These are phyloP conservation scores for Chaetorhynchus papuensis DNA, from an alignment of 2,113 vertebrate genomes.

Conservation along the genomic window DNA sequence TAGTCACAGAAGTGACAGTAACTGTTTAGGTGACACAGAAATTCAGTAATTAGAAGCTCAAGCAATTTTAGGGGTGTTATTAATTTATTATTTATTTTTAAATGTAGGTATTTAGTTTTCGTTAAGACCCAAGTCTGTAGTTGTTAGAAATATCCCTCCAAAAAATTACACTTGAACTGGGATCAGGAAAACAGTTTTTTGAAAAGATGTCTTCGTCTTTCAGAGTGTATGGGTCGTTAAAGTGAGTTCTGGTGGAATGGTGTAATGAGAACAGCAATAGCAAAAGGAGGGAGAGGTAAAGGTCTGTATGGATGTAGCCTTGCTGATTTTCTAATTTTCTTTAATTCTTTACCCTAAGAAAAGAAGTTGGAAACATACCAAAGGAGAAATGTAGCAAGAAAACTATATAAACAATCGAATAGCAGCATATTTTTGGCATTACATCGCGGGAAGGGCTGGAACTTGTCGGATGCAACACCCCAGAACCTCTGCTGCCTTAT, in stretches of 20 bases:
- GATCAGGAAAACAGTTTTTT: not conserved
- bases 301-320: not conserved
- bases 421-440: not conserved
- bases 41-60: not conserved
- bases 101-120: not conserved
- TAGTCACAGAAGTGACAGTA: not conserved
- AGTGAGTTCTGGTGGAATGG: not conserved
- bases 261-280: not conserved
- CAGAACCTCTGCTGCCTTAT: not conserved
- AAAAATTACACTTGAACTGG: not conserved
- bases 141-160: not conserved
- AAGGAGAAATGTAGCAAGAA: not conserved
- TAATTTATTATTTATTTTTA: not conserved
- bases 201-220: not conserved
- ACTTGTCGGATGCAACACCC: not conserved
- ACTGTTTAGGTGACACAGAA: not conserved
- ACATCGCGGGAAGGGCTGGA: not conserved
- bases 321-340: not conserved
- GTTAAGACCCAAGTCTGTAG: not conserved
- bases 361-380: not conserved
- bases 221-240: not conserved
- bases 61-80: not conserved
- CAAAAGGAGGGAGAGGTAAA: not conserved
- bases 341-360: not conserved
- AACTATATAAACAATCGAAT: not conserved